phyloP scores from a whole-genome alignment of 2,797 vertebrate species.

The Sarcoramphus papa region DNA sequence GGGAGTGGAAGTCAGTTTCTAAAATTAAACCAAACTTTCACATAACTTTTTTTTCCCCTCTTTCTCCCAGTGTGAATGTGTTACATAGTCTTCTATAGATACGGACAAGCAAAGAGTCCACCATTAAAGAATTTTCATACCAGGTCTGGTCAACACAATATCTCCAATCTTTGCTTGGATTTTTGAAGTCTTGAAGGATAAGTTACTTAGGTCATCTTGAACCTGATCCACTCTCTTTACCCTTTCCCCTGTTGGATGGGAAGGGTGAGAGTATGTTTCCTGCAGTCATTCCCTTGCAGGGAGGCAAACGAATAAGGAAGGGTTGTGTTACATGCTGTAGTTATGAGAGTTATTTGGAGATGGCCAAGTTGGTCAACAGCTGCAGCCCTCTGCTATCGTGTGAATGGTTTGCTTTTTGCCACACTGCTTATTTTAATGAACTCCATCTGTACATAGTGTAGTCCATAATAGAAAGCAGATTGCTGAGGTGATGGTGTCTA shows the following conservation, averaged over 20 bases:
- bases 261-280: background rate
- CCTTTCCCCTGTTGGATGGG: background rate
- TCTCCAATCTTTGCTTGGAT: background rate
- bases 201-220: background rate
- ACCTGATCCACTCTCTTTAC: background rate
- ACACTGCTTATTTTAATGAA: constrained; percentile 22
- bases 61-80: background rate
- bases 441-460: background rate
- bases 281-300: background rate
- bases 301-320: background rate
- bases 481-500: background rate
- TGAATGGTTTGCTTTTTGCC: constrained; percentile 20
- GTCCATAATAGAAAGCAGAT: background rate
- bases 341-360: constrained; percentile 24
- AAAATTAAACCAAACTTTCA: background rate
- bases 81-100: background rate
- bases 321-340: background rate
- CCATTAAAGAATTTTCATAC: background rate
- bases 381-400: constrained; percentile 5
- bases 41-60: background rate
- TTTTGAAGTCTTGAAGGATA: background rate
- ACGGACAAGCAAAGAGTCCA: background rate
- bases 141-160: background rate
- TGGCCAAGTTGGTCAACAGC: background rate
- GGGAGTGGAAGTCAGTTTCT: background rate